phyloP scores from a whole-genome alignment of 2,888 invertebrate species.

The Calameuta pallipes region DNA sequence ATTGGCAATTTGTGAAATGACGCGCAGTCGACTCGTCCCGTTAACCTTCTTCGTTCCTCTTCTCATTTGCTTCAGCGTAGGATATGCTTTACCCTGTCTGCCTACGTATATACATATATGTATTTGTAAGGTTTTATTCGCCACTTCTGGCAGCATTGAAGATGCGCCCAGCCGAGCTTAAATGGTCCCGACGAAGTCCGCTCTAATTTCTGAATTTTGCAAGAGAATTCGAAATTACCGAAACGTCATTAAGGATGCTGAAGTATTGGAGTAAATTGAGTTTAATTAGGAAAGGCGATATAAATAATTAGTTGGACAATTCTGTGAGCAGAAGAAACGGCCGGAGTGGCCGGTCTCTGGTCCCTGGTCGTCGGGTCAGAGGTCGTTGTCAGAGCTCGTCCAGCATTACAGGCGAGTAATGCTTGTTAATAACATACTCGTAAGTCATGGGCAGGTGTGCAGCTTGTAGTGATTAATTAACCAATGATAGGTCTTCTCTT shows the following conservation, averaged over 20 bases:
- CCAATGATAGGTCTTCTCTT: slow-evolving; percentile 43
- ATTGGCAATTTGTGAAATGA: slow-evolving; percentile 43
- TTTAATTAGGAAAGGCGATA: background rate
- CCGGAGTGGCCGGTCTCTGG: background rate
- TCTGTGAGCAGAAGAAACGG: too few species aligned
- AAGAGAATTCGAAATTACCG: background rate
- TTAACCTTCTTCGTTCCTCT: background rate
- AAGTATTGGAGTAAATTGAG: background rate
- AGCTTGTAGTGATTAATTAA: slow-evolving; percentile 50
- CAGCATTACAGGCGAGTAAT: slow-evolving; percentile 33
- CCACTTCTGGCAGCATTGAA: background rate
- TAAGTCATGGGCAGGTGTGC: slow-evolving; percentile 46
- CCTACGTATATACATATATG: background rate
- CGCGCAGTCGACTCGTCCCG: slow-evolving; percentile 5
- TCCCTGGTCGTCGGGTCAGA: background rate
- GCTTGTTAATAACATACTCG: slow-evolving; percentile 48
- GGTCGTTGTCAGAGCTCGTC: background rate
- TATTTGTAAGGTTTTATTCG: background rate
- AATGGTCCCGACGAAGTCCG: background rate
- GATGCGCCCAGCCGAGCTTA: background rate
- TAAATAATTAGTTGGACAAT: background rate
- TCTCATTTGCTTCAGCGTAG: background rate
- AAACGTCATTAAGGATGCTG: background rate
- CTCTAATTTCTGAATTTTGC: background rate
- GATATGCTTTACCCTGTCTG: background rate